Conservation (phyloP, 1,140 invertebrate genomes). For the Conopomorpha cramerella region DNA sequence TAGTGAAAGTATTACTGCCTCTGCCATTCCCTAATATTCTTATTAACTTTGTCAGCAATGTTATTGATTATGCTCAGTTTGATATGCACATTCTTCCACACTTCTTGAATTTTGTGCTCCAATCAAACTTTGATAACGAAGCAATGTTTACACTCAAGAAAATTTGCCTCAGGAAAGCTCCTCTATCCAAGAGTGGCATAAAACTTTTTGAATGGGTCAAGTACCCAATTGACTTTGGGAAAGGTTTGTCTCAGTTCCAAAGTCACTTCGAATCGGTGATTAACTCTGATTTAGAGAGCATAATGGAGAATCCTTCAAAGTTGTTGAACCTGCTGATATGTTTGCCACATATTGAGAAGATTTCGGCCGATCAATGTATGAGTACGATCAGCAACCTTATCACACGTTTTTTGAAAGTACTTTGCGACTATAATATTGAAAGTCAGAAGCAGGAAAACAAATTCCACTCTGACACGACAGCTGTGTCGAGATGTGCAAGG, state of each 20-base stretch:
- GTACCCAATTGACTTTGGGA: conserved; percentile 67
- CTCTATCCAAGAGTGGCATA: conserved; percentile 63
- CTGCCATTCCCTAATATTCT: conserved; percentile 61
- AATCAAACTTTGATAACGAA: conserved; percentile 54
- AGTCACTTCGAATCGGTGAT: conserved; percentile 31
- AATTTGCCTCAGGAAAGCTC: conserved; percentile 69
- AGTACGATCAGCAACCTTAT: conserved; percentile 25
- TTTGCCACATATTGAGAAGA: conserved; percentile 64
- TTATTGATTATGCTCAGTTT: conserved; percentile 70
- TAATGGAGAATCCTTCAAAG: conserved; percentile 43
- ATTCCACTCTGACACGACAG: conserved; percentile 27
- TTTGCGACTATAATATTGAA: conserved; percentile 29
- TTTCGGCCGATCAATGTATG: conserved; percentile 35
- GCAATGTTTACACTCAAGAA: conserved; percentile 68
- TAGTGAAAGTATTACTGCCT: conserved; percentile 66
- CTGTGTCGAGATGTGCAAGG: conserved; percentile 25
- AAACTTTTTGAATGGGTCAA: conserved; percentile 67
- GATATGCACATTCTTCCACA: conserved; percentile 74
- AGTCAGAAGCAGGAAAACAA: conserved; percentile 21
- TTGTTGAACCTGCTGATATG: conserved; percentile 63
- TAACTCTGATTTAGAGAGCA: conserved; percentile 25
- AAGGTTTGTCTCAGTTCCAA: conserved; percentile 30
- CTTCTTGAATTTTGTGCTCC: conserved; percentile 66
- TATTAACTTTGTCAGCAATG: conserved; percentile 66
- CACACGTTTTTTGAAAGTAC: conserved; percentile 23